phyloP scores from a whole-genome alignment of 2,113 vertebrate species.

The Carettochelys insculpta region DNA sequence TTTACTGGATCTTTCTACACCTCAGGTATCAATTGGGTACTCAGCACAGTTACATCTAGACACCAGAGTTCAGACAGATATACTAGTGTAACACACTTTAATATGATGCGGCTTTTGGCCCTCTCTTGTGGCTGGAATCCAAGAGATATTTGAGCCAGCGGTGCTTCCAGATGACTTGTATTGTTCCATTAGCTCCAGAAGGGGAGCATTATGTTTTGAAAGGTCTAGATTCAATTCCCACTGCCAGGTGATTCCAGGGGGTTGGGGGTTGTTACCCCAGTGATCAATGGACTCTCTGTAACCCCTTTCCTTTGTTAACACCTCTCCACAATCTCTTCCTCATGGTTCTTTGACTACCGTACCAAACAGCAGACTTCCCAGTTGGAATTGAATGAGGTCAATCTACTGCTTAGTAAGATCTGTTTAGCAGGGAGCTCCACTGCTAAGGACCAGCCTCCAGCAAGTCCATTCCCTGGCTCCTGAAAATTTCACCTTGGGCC shows the following conservation, averaged over 20 bases:
- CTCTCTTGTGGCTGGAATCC: neutral
- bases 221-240: neutral
- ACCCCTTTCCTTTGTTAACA: neutral
- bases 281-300: neutral
- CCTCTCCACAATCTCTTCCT: neutral
- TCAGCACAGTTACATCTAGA: neutral
- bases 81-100: neutral
- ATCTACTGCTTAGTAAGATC: neutral
- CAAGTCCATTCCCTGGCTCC: neutral
- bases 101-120: neutral
- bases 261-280: too few species aligned
- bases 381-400: neutral
- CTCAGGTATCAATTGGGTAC: neutral
- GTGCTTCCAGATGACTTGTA: neutral
- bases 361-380: neutral
- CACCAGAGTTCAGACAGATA: neutral
- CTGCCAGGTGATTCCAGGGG: neutral
- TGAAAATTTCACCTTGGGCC: neutral
- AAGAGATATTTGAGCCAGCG: neutral
- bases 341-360: neutral
- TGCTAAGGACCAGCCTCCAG: neutral
- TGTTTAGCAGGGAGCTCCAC: neutral
- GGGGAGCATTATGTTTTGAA: neutral
- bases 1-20: neutral
- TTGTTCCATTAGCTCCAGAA: neutral